phyloP scores from a whole-genome alignment of 2,888 invertebrate species.

The Drosophila rubida region DNA sequence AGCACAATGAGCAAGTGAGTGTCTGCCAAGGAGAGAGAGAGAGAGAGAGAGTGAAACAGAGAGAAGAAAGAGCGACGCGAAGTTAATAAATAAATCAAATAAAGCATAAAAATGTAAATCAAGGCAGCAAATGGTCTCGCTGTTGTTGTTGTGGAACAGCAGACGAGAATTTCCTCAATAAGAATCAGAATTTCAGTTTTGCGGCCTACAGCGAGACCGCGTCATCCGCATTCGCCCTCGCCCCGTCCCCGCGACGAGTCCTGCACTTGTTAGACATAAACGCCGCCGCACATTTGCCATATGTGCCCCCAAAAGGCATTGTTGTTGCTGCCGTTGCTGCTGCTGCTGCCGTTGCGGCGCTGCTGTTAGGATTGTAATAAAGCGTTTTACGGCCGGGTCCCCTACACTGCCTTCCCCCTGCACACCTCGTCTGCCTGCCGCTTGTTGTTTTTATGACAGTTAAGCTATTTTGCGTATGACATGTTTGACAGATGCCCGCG shows the following conservation, averaged over 20 bases:
- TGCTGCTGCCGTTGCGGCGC: conserved; percentile 13
- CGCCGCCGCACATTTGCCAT: conserved; percentile 66
- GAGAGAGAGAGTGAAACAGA: conserved; percentile 16
- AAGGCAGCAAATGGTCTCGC: conserved; percentile 18
- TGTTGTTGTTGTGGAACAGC: background rate
- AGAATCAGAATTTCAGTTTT: conserved; percentile 43
- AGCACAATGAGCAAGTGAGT: conserved; percentile 3
- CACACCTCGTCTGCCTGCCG: conserved; percentile 25
- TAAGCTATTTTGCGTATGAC: conserved; percentile 81
- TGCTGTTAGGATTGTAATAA: conserved; percentile 62
- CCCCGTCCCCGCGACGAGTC: background rate
- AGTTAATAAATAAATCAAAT: conserved; percentile 73
- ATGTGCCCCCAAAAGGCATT: conserved; percentile 29
- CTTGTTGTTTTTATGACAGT: conserved; percentile 76
- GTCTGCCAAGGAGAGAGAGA: conserved; percentile 2
- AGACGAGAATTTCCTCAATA: conserved; percentile 29
- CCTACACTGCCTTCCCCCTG: background rate
- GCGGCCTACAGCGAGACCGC: conserved; percentile 3
- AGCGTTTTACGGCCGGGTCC: conserved; percentile 69
- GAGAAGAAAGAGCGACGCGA: conserved; percentile 23
- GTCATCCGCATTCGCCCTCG: background rate
- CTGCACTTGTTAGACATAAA: conserved; percentile 65
- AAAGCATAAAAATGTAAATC: conserved; percentile 59
- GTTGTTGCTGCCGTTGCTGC: conserved; percentile 2
- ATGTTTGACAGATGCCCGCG: conserved; percentile 75